Evolutionary conservation across 2,888 invertebrate species (phyloP).

Genomic region (Mactromeris polynyma): DNA sequence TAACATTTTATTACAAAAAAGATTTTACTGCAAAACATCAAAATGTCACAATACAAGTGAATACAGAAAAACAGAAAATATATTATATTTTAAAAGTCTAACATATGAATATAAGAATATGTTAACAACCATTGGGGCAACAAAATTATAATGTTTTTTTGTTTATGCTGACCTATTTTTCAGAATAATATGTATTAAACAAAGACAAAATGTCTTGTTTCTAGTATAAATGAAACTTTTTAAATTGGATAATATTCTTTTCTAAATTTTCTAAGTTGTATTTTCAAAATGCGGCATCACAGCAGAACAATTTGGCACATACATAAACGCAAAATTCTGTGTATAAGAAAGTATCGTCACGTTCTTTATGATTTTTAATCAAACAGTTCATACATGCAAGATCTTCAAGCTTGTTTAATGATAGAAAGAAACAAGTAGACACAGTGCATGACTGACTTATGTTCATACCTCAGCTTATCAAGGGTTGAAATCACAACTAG

Average conservation of each 20-base stretch:
- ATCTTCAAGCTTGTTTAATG: neutral
- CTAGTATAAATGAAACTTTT: neutral
- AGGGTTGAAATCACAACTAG: too few relatives aligned
- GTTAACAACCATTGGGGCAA: too few relatives aligned
- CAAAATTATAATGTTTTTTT: too few relatives aligned
- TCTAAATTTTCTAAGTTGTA: neutral
- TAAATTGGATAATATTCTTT: neutral
- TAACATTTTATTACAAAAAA: conserved; percentile 7
- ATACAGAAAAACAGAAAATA: neutral
- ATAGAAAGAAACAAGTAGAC: neutral
- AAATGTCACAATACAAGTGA: neutral
- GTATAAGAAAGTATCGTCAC: neutral
- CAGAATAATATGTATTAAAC: too few relatives aligned
- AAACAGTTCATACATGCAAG: neutral
- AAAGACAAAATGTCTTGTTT: too few relatives aligned
- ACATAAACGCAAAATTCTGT: neutral
- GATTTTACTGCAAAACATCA: neutral
- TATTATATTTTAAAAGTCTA: neutral
- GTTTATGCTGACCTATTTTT: too few relatives aligned
- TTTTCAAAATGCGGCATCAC: neutral
- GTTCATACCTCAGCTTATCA: too few relatives aligned
- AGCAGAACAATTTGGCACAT: neutral
- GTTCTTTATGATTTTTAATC: neutral
- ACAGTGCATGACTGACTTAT: too few relatives aligned
- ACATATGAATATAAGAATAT: too few relatives aligned